These are phyloP conservation scores for Lamellibrachia columna DNA, from an alignment of 2,888 invertebrate genomes.

Conservation along the genomic window DNA sequence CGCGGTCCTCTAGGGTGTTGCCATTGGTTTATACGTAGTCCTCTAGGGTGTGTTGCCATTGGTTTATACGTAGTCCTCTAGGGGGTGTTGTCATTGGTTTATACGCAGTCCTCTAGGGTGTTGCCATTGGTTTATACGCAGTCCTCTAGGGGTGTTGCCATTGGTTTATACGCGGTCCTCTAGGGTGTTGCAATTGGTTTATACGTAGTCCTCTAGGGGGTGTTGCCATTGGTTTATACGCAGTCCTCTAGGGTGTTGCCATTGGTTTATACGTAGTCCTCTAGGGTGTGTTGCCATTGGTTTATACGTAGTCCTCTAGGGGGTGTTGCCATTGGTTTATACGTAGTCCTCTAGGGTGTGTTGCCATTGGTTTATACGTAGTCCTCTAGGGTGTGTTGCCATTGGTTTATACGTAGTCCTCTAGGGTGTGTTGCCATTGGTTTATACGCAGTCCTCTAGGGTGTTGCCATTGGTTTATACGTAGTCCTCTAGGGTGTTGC, in stretches of 20 bases:
- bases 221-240: too few species aligned
- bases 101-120: neutral
- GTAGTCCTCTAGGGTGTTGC: neutral
- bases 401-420: too few species aligned
- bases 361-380: neutral
- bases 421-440: too few species aligned
- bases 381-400: neutral
- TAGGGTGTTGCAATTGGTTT: too few species aligned
- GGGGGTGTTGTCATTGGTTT: too few species aligned
- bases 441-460: too few species aligned
- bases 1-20: neutral
- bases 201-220: neutral
- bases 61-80: neutral
- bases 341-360: neutral
- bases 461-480: neutral
- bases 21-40: too few species aligned
- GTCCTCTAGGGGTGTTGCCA: too few species aligned
- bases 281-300: neutral
- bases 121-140: too few species aligned
- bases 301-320: too few species aligned
- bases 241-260: neutral
- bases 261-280: neutral
- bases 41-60: neutral
- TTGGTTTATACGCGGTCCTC: neutral
- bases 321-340: neutral